Evolutionary conservation across 2,888 invertebrate species (phyloP), one percentile per base, ranked within the genome.

Genomic region (Strigamia transsilvanica): DNA sequence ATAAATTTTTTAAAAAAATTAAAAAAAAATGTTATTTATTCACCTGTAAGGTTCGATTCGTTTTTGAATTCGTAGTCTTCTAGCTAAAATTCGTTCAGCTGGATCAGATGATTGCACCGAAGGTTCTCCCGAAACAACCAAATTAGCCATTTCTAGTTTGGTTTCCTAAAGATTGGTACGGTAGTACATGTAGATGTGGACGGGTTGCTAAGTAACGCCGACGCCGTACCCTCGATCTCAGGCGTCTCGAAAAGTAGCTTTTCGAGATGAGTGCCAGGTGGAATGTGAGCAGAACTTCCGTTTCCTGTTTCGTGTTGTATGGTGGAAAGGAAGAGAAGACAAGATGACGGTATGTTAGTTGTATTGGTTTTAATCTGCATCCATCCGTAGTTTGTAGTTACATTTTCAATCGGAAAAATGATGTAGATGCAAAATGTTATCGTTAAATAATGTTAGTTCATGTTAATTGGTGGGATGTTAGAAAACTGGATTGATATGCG

Each of bases 61-160:
- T 23, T 18, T 23, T 41, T n/a, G 21, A 15, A 81, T 81, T 7
- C 81, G 81, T 6, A n/a, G 1, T 81, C 81, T 18, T 66, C 81
- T 56, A 6, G 81, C 81, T 56, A 61, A 32, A 27, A 81, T 81
- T 13, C 81, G 7, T 34, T 61, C 61, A n/a, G 51, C 0, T n/a
- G 0, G 34, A 66, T 81, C 34, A 34, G 23, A 4, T 10, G 81
- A 81, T 18, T 32, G n/a, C n/a, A 81, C 81, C 9, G 61, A 61
- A 81, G 81, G 81, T 32, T 41, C 81, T 13, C 4, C 15, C 13
- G 32, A 46, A 46, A 13, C n/a, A 15, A 13, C 9, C 12, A 46
- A 46, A 46, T 46, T 46, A 1, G 46, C 15, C 46, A 46, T 46
- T 13, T 46, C n/a, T 1, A 46, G 13, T 46, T 46, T 13, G 38